Evolutionary conservation across 2,888 invertebrate genomes (phyloP).

Genomic region (Melieria crassipennis): DNA sequence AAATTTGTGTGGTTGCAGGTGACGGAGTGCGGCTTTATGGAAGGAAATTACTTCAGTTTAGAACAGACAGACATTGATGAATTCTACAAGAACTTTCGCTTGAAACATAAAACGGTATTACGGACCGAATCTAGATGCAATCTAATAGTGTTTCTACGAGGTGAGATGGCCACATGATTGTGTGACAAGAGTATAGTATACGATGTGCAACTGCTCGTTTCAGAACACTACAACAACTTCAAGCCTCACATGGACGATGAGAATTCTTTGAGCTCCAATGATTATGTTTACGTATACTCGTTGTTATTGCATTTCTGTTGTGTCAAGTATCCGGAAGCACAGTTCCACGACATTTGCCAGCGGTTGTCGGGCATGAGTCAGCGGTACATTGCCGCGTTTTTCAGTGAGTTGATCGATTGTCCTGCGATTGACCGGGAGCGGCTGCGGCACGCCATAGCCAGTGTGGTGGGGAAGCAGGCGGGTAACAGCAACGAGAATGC

Average conservation of each 20-base stretch:
- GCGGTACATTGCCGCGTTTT: slow-evolving; percentile 54
- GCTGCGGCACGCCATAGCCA: slow-evolving; percentile 52
- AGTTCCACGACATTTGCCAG: slow-evolving; percentile 59
- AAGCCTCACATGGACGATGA: slow-evolving; percentile 49
- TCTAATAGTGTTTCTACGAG: slow-evolving; percentile 52
- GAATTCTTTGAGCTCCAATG: slow-evolving; percentile 49
- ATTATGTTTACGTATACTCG: slow-evolving; percentile 61
- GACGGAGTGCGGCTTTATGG: slow-evolving; percentile 52
- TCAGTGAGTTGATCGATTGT: slow-evolving; percentile 51
- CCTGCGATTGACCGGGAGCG: slow-evolving; percentile 48
- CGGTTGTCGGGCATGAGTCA: slow-evolving; percentile 54
- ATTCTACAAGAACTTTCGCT: slow-evolving; percentile 53
- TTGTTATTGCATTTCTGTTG: slow-evolving; percentile 62
- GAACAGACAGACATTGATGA: slow-evolving; percentile 59
- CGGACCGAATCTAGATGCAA: slow-evolving; percentile 28
- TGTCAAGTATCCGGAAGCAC: slow-evolving; percentile 52
- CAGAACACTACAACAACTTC: slow-evolving; percentile 58
- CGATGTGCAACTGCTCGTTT: neutral
- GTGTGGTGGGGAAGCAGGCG: slow-evolving; percentile 36
- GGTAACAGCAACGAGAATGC: slow-evolving; percentile 38
- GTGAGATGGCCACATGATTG: slow-evolving; percentile 42
- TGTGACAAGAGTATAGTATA: neutral
- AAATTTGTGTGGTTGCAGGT: slow-evolving; percentile 45
- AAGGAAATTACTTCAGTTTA: slow-evolving; percentile 48
- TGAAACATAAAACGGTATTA: slow-evolving; percentile 36